Conservation (phyloP, 1,140 invertebrate species). For the Drosophila pandora region DNA sequence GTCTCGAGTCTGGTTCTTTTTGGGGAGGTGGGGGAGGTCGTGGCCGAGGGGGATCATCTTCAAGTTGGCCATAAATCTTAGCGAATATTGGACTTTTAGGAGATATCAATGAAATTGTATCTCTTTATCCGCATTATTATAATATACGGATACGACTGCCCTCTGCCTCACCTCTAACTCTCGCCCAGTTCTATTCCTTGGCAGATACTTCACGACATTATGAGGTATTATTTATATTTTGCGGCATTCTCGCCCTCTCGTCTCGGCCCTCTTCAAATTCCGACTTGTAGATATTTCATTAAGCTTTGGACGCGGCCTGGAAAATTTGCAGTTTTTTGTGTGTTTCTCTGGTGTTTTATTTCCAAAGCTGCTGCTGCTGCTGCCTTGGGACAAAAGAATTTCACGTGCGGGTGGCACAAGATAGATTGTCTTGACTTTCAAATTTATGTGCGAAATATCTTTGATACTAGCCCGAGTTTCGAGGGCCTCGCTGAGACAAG, state of each 20-base stretch:
- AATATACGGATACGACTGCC: conserved; percentile 75
- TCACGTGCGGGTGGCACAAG: conserved; percentile 74
- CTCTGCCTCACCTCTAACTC: conserved; percentile 6
- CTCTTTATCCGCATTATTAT: conserved; percentile 83
- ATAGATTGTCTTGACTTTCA: conserved; percentile 72
- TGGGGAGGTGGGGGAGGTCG: not conserved
- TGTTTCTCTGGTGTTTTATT: conserved; percentile 22
- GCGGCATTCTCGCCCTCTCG: conserved; percentile 23
- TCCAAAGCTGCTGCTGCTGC: conserved; percentile 21
- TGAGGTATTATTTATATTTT: conserved; percentile 78
- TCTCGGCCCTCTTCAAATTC: conserved; percentile 36
- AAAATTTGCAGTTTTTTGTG: conserved; percentile 41
- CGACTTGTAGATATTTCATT: conserved; percentile 70
- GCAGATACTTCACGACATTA: conserved; percentile 78
- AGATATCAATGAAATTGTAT: conserved; percentile 84
- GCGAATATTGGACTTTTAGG: conserved; percentile 81
- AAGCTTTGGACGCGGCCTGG: conserved; percentile 30
- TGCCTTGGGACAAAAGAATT: conserved; percentile 70
- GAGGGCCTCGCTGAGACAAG: conserved; percentile 7
- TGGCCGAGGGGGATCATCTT: conserved; percentile 58
- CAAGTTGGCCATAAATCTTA: conserved; percentile 77
- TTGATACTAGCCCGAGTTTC: conserved; percentile 49
- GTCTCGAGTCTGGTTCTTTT: conserved; percentile 20
- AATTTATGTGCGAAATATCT: conserved; percentile 81
- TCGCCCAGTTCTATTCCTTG: conserved; percentile 40